These are phyloP conservation scores for Chironomus tentans DNA, from an alignment of 2,888 invertebrate species.

Conservation along the genomic window DNA sequence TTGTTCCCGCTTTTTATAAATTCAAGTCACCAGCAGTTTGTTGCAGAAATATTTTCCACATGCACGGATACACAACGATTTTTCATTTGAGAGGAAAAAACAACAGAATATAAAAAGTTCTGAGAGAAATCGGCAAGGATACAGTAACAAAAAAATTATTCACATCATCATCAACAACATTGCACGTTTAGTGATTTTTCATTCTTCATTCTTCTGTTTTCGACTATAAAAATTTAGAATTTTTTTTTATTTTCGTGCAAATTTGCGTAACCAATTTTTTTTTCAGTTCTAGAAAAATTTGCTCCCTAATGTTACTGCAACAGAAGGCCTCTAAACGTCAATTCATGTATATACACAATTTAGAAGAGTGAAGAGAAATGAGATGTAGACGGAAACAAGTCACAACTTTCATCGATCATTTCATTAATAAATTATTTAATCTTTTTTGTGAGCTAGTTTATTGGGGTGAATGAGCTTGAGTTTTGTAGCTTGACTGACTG, in stretches of 20 bases:
- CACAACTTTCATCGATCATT: constrained; percentile 27
- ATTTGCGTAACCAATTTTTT: constrained; percentile 26
- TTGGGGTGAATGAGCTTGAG: background rate
- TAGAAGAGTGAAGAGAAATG: background rate
- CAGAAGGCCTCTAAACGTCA: too few relatives aligned
- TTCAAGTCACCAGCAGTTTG: constrained; percentile 8
- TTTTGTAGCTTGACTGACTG: too few relatives aligned
- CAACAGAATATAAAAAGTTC: background rate
- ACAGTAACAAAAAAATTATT: background rate
- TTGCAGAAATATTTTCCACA: constrained; percentile 5
- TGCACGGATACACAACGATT: background rate
- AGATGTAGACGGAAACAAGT: constrained; percentile 18
- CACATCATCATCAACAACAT: background rate
- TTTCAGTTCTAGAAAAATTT: background rate
- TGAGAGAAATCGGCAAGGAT: background rate
- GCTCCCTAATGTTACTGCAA: background rate
- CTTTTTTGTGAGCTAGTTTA: too few relatives aligned
- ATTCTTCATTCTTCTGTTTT: background rate
- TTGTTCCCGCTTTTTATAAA: background rate
- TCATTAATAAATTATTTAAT: too few relatives aligned
- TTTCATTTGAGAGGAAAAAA: background rate
- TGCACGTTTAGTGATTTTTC: background rate
- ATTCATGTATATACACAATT: background rate
- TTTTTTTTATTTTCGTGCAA: background rate
- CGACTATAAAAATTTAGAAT: background rate